Evolutionary conservation across 2,113 vertebrate species (phyloP), one percentile per base, ranked within the genome.

Genomic region (Carassius gibelio): DNA sequence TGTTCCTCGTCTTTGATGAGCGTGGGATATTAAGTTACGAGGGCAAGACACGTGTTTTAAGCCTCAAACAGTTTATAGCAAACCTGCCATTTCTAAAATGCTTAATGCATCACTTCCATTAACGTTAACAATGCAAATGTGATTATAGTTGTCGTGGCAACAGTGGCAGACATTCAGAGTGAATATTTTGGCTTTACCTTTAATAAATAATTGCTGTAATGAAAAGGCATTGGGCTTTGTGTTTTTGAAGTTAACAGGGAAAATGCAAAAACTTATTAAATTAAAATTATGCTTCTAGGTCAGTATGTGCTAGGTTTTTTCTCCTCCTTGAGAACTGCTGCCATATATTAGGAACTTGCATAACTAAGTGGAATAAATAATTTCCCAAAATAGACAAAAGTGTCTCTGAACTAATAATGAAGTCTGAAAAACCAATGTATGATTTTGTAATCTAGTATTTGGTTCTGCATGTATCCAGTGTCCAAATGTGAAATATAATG

Each of bases 91-190:
- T 64, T 64, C 8, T 15, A n/a, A 36, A 30, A 52, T 30, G 66
- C 68, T n/a, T 83, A 83, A 83, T 72, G 66, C 66, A 72, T 83
- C 81, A 42, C 81, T 83, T 74, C 81, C 68, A 83, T 83, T 83
- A 72, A 42, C n/a, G 13, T 23, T 38, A 57, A 83, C 52, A 74
- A 72, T 83, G 68, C 68, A 36, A 57, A 72, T 42, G 62, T 55
- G 81, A 59, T 83, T 42, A 42, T 34, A 26, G 68, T 72, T 72
- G 68, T 59, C 34, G 21, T 72, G 34, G 81, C 81, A 83, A 83
- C 81, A 59, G 50, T 52, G 79, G 50, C 48, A 76, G 23, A 34
- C 15, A 55, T 81, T 69, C 23, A 34, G 19, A 72, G 66, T 72
- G 11, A 72, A 59, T 72, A 57, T 59, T 83, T 72, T 19, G 9